Evolutionary conservation across 1,140 invertebrate genomes (phyloP), one percentile per base, ranked within the genome.

Genomic region (Drosophila pectinifera): DNA sequence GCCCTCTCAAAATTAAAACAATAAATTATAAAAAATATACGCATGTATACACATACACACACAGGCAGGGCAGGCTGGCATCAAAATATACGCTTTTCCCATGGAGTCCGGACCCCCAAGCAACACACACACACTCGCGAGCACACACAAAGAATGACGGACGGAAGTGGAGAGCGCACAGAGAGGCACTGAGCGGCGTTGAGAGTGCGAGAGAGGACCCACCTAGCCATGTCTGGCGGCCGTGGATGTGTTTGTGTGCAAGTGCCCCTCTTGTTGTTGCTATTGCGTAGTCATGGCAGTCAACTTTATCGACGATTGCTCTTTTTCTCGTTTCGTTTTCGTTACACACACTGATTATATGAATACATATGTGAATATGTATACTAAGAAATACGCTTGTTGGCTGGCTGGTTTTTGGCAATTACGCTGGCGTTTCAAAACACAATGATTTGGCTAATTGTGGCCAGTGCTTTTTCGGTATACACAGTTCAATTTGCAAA

Each of bases 271-370:
- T 88, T 86, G 82, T 86, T 86, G 79, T 88, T 86, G 83, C 83
- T 79, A 86, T 88, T 86, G 83, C 83, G 83, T 86, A 86, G 83
- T 86, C 83, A 89, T 86, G 79, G 83, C 76, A 88, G 84, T 76
- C 76, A 88, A 88, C 83, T 82, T 82, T 63, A 79, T 64, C 79
- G 78, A 79, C 70, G 75, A 85, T 59, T 88, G 80, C 80, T 85
- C 83, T 85, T 82, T 80, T 61, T 38, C 34, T 62, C 36, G 45
- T 68, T 65, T 65, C 59, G 64, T 62, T 73, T 69, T 73, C 56
- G 57, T 54, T 73, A 56, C 63, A 80, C 54, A 79, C 54, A 65
- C 58, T 83, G 79, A 83, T 88, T 85, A 88, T 83, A 83, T 88
- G 83, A 86, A 83, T 81, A 79, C 31, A 83, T 81, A 79, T 38